Evolutionary conservation across 2,888 invertebrate genomes (phyloP).

Genomic region (Protula sp.): DNA sequence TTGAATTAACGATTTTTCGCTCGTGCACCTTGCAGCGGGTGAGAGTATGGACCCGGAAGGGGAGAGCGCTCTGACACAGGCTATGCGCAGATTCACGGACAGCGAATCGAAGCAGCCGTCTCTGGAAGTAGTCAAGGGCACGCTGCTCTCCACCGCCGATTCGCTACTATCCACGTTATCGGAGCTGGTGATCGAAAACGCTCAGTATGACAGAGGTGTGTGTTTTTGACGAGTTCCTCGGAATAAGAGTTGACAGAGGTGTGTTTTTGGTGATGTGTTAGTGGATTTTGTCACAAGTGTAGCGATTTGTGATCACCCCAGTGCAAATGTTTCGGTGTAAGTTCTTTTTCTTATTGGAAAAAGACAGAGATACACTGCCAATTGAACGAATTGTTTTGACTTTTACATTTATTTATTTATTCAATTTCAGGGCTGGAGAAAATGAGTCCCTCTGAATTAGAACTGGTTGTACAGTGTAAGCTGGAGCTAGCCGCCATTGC

Average conservation of each 20-base stretch:
- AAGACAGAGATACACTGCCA: too few relatives aligned
- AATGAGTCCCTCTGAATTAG: conserved; percentile 46
- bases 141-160: conserved; percentile 40
- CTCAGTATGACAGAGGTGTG: conserved; percentile 17
- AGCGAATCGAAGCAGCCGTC: conserved; percentile 29
- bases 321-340: too few relatives aligned
- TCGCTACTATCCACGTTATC: conserved; percentile 44
- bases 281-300: too few relatives aligned
- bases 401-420: too few relatives aligned
- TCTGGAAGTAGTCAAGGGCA: conserved; percentile 42
- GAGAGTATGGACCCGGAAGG: neutral
- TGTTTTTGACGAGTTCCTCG: neutral
- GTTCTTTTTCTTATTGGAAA: too few relatives aligned
- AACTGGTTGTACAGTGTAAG: conserved; percentile 44
- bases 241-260: neutral
- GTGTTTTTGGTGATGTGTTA: too few relatives aligned
- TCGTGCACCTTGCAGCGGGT: too few relatives aligned
- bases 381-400: too few relatives aligned
- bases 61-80: neutral
- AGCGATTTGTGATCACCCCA: too few relatives aligned
- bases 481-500: conserved; percentile 43
- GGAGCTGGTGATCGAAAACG: conserved; percentile 44
- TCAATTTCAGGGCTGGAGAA: conserved; percentile 28
- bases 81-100: conserved; percentile 28
- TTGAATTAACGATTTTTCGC: too few relatives aligned